Conservation (phyloP, 2,797 vertebrate species). For the Acanthopagrus latus region DNA sequence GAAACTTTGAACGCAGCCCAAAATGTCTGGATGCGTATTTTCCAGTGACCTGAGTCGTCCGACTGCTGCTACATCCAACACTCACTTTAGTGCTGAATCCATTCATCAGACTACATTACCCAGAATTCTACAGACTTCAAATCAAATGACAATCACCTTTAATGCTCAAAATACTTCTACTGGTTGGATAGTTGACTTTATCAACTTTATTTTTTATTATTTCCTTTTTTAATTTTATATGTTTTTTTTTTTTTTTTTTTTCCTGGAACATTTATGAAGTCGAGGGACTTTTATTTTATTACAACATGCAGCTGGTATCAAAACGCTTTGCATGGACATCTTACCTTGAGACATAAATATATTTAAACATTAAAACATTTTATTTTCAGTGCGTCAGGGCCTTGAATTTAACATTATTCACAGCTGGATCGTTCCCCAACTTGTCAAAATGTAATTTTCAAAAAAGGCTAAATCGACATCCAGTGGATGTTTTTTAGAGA, state of each 20-base stretch:
- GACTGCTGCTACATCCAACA: neutral
- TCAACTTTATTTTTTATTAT: conserved; percentile 45
- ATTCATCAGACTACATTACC: conserved; percentile 41
- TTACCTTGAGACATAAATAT: conserved; percentile 38
- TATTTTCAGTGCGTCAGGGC: conserved; percentile 8
- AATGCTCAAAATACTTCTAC: conserved; percentile 16
- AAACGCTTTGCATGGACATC: conserved; percentile 60
- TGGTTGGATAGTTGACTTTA: conserved; percentile 4
- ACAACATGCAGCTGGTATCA: conserved; percentile 46
- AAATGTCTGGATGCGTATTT: neutral
- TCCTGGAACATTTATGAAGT: conserved; percentile 27
- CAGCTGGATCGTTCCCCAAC: neutral
- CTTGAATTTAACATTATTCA: neutral
- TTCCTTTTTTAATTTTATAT: conserved; percentile 50
- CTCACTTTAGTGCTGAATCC: neutral
- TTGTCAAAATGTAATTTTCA: neutral
- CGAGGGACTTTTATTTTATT: conserved; percentile 35
- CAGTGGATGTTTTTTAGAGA: neutral
- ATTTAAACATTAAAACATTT: conserved; percentile 17
- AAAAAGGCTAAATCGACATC: neutral
- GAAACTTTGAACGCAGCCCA: neutral
- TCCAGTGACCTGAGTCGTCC: neutral
- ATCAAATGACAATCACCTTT: conserved; percentile 54
- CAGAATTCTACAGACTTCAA: conserved; percentile 42
- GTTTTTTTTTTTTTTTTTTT: neutral